Percentiles rank a stretch among this genome's conserved stretches.
Conservation (phyloP, 2,797 vertebrate genomes). For the Enteromius afrohamiltoni region DNA sequence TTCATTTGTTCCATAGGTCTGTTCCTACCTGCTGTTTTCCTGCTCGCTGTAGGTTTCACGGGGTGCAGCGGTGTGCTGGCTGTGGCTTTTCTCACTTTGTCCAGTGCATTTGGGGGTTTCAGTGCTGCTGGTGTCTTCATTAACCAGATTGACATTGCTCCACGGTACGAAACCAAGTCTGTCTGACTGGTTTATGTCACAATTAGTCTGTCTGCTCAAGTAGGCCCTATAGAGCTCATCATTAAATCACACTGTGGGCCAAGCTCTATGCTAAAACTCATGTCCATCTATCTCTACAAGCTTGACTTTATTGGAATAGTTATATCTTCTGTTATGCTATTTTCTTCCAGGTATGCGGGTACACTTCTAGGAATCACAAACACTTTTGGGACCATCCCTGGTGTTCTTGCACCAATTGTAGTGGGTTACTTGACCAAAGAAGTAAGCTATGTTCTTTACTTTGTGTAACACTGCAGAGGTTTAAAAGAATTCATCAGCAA, state of each 20-base stretch:
- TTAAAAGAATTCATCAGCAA: neutral
- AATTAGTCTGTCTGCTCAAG: neutral
- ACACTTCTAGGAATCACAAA: constrained; percentile 86
- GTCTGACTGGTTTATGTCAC: neutral
- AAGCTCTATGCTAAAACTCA: neutral
- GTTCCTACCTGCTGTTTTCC: constrained; percentile 70
- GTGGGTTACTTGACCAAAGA: constrained; percentile 81
- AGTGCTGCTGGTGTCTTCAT: constrained; percentile 81
- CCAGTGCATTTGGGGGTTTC: constrained; percentile 73
- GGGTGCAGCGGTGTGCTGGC: constrained; percentile 73
- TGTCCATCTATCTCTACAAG: neutral
- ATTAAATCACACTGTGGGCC: neutral
- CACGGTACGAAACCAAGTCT: constrained; percentile 70
- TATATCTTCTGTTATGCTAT: neutral
- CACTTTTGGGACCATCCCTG: constrained; percentile 82
- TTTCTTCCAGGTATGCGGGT: constrained; percentile 76
- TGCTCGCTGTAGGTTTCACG: constrained; percentile 71
- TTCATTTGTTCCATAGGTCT: constrained; percentile 73
- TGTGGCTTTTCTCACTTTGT: constrained; percentile 75
- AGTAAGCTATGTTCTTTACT: constrained; percentile 67
- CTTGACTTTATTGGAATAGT: neutral
- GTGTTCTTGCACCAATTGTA: constrained; percentile 79
- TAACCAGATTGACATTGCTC: constrained; percentile 88
- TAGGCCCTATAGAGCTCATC: neutral
- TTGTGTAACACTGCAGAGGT: neutral